A percentile compares a stretch with the other conserved stretches of the same genome.
Conservation (phyloP, 2,888 invertebrate species). For the Conops quadrifasciatus region DNA sequence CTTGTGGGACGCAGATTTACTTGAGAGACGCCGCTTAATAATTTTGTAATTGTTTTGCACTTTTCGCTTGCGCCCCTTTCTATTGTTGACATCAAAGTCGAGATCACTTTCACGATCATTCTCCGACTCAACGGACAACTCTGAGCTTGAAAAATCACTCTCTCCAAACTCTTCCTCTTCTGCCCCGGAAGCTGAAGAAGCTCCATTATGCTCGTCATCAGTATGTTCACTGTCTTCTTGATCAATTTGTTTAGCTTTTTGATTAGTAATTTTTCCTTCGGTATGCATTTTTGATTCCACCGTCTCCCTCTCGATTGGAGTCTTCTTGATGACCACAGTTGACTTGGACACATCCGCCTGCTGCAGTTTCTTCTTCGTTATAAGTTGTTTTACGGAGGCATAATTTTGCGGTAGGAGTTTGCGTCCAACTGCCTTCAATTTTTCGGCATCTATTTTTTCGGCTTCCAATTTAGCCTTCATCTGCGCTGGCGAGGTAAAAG, state of each 20-base stretch:
- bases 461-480: constrained; percentile 53
- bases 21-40: constrained; percentile 36
- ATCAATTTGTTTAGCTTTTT: constrained; percentile 28
- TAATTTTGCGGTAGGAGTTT: constrained; percentile 49
- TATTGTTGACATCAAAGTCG: constrained; percentile 71
- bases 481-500: constrained; percentile 73
- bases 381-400: constrained; percentile 47
- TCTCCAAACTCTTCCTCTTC: constrained; percentile 64
- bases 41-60: constrained; percentile 34
- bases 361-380: constrained; percentile 49
- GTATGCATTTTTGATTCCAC: constrained; percentile 24
- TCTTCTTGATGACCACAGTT: constrained; percentile 6
- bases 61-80: constrained; percentile 56
- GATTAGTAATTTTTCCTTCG: constrained; percentile 29
- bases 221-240: constrained; percentile 38
- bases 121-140: constrained; percentile 60
- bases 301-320: constrained; percentile 25
- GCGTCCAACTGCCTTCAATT: constrained; percentile 47
- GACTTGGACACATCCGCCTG: constrained; percentile 16
- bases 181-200: constrained; percentile 48
- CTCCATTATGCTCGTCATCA: constrained; percentile 49
- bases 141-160: constrained; percentile 68
- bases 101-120: constrained; percentile 72
- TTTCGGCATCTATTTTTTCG: constrained; percentile 52
- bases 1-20: constrained; percentile 36